Evolutionary conservation across 2,797 vertebrate species (phyloP).

Genomic region (Odontamblyopus rebecca): DNA sequence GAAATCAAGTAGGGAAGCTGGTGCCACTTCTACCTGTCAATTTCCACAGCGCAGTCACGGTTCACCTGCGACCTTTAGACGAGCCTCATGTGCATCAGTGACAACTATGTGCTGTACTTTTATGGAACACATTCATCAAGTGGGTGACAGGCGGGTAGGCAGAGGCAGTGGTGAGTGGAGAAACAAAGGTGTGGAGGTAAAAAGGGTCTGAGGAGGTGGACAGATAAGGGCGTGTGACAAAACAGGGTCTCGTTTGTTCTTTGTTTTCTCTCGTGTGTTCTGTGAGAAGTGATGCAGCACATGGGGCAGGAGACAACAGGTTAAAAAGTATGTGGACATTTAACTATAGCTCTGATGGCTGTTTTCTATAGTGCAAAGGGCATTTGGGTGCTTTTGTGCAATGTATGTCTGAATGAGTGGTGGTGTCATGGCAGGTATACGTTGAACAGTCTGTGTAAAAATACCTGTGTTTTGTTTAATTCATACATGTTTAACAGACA

Average conservation of each 20-base stretch:
- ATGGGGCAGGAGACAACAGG: constrained; percentile 51
- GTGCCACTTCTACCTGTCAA: constrained; percentile 2
- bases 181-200: constrained; percentile 13
- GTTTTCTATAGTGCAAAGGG: not conserved
- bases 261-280: constrained; percentile 9
- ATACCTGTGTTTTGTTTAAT: no score
- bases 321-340: constrained; percentile 42
- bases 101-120: constrained; percentile 39
- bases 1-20: not conserved
- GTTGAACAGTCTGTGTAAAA: no score
- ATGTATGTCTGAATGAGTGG: not conserved
- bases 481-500: no score
- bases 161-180: constrained; percentile 25
- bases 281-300: constrained; percentile 53
- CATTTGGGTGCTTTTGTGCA: not conserved
- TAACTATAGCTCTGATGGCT: not conserved
- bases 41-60: constrained; percentile 22
- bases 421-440: not conserved
- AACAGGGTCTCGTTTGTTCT: constrained; percentile 9
- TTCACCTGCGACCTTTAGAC: constrained; percentile 53
- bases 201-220: constrained; percentile 6
- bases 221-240: constrained; percentile 21
- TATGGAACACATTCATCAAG: constrained; percentile 45
- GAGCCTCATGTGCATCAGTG: constrained; percentile 10
- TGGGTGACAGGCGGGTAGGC: constrained; percentile 34